A percentile compares a stretch with the other conserved stretches of the same genome.
These are phyloP conservation scores for Stenotaenia linearis DNA, from an alignment of 2,888 invertebrate genomes.

Conservation along the genomic window DNA sequence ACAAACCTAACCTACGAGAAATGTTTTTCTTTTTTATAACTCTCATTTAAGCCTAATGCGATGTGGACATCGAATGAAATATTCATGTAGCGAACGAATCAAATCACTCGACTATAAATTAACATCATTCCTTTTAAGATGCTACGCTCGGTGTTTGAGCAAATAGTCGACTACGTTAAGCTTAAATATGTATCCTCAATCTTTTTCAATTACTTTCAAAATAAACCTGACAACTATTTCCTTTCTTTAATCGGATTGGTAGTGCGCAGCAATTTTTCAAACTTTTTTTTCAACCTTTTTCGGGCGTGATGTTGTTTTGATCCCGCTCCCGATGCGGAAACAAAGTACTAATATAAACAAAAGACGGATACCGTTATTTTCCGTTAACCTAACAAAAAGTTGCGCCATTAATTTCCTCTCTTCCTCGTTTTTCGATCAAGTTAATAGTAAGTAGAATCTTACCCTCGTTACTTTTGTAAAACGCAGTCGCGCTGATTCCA, in stretches of 20 bases:
- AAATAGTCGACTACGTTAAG: not conserved
- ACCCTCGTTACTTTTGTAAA: constrained; percentile 5
- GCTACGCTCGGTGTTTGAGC: not conserved
- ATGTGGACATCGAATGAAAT: constrained; percentile 1
- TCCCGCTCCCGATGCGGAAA: not conserved
- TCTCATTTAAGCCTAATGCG: not conserved
- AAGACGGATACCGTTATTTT: not conserved
- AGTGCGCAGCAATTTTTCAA: not conserved
- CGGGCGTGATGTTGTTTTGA: not conserved
- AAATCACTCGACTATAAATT: not conserved
- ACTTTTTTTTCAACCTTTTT: not conserved
- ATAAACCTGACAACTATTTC: constrained; percentile 11
- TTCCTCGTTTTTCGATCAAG: constrained; percentile 4
- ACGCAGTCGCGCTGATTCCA: not conserved
- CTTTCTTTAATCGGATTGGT: constrained; percentile 2
- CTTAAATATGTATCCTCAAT: constrained; percentile 20
- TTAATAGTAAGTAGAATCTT: not conserved
- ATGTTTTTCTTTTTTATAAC: not conserved
- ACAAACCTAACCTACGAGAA: not conserved
- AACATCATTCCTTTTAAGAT: not conserved
- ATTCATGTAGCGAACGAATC: constrained; percentile 6
- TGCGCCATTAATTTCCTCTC: not conserved
- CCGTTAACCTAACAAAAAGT: not conserved
- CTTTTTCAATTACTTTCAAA: constrained; percentile 3
- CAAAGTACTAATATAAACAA: not conserved